Percentiles rank a stretch among this genome's conserved stretches.
These are phyloP conservation scores for Drosophila austrosaltans DNA, from an alignment of 2,888 invertebrate genomes.

Conservation along the genomic window DNA sequence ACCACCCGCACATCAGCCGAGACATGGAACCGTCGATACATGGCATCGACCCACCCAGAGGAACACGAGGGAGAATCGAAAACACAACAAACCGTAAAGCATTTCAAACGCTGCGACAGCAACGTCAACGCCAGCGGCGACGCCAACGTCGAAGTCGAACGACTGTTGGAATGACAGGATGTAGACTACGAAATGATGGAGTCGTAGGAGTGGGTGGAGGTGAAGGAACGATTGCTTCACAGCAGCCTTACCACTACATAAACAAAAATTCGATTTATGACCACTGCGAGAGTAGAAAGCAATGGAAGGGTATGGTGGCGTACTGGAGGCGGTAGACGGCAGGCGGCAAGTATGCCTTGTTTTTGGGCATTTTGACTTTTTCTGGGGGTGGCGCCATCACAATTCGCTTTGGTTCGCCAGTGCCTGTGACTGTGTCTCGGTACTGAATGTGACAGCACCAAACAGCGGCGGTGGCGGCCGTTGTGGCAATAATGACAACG, in stretches of 20 bases:
- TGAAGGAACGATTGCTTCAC: slow-evolving; percentile 24
- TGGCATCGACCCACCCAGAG: slow-evolving; percentile 24
- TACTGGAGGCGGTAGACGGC: slow-evolving; percentile 30
- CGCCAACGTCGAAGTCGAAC: slow-evolving; percentile 27
- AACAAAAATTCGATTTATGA: slow-evolving; percentile 83
- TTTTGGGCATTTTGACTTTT: slow-evolving; percentile 30
- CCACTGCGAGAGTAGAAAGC: slow-evolving; percentile 69
- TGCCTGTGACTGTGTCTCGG: neutral
- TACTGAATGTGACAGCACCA: slow-evolving; percentile 44
- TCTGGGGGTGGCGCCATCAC: slow-evolving; percentile 37
- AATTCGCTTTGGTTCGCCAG: slow-evolving; percentile 36
- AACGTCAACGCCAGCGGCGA: slow-evolving; percentile 25
- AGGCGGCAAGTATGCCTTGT: slow-evolving; percentile 27
- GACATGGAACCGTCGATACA: slow-evolving; percentile 24
- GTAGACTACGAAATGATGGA: slow-evolving; percentile 31
- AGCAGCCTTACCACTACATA: slow-evolving; percentile 72
- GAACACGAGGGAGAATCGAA: slow-evolving; percentile 46
- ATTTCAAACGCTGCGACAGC: slow-evolving; percentile 53
- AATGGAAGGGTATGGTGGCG: slow-evolving; percentile 21
- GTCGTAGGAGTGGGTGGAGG: neutral
- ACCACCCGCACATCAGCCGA: slow-evolving; percentile 60
- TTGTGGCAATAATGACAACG: slow-evolving; percentile 61
- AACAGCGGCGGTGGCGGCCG: slow-evolving; percentile 33
- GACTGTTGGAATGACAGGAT: slow-evolving; percentile 62
- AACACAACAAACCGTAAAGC: slow-evolving; percentile 82